Evolutionary conservation across 2,113 vertebrate species (phyloP), one percentile per base, ranked within the genome.

Genomic region (Sapayoa aenigma): DNA sequence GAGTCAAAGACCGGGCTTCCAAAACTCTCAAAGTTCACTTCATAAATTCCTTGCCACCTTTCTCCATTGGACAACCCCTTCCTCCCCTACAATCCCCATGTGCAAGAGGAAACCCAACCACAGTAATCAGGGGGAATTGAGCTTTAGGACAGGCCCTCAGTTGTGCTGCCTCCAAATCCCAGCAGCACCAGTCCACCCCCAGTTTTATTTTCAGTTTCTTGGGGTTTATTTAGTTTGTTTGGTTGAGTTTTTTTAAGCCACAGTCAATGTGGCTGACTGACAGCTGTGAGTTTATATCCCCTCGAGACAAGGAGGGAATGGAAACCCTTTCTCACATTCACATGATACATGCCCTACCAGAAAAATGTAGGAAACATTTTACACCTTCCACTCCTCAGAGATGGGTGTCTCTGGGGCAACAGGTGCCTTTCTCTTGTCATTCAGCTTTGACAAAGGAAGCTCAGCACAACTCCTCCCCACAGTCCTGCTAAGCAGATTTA

Each of bases 281-380:
- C 67, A 89, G 80, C 55, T 84, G 55, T 37, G 89, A 55, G 86
- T 92, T 95, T 84, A 20, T 24, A 86, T 44, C 35, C 86, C 86
- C 91, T 89, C 0, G 0, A 84, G 91, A 58, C 68, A 84, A 83
- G 83, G 83, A 84, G 86, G 86, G 86, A 69, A 47, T 1, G 66
- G 44, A 94, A 95, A 80, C 53, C 89, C 50, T 94, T 95, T 52
- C 79, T 90, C 79, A 83, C 66, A 76, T 39, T 79, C 74, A 52
- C 55, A 72, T 14, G 1, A 65, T 89, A 62, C 66, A n/a, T 76
- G 58, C 37, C 63, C 83, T 25, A 14, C 62, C 83, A 88, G 53
- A 66, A 14, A 9, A 63, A 35, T 13, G 12, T 8, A 59, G 88
- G 86, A 44, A 72, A 73, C 53, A 8, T 27, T 88, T 94, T 60